Evolutionary conservation across 2,113 vertebrate species (phyloP).

Genomic region (Melanerpes aurifrons): DNA sequence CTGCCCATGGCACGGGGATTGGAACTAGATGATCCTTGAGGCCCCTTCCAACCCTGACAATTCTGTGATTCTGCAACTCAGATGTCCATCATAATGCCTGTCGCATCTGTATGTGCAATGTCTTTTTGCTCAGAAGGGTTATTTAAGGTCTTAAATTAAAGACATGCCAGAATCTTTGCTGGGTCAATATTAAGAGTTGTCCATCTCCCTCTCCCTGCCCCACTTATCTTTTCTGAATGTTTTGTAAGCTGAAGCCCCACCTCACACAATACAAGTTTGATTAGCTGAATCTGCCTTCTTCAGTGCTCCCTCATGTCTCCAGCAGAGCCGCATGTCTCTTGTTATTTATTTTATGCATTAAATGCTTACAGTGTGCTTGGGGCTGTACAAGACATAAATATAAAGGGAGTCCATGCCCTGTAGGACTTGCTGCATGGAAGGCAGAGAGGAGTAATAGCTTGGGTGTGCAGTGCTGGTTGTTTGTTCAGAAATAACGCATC

Average conservation of each 20-base stretch:
- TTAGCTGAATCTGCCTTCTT: slow-evolving; percentile 9
- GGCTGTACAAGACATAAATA: slow-evolving; percentile 58
- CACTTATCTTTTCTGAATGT: background rate
- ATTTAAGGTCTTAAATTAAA: background rate
- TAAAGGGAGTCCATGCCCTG: slow-evolving; percentile 29
- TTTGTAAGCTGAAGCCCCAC: slow-evolving; percentile 16
- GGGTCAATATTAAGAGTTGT: background rate
- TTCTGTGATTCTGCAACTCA: background rate
- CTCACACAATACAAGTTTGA: background rate
- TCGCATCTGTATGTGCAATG: accelerated
- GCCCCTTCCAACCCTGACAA: too few species aligned
- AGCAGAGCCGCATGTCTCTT: slow-evolving; percentile 36
- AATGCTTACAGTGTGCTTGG: slow-evolving; percentile 53
- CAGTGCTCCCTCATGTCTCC: slow-evolving; percentile 2
- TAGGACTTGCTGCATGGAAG: background rate
- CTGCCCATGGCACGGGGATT: too few species aligned
- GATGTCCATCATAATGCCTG: background rate
- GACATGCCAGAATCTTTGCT: background rate
- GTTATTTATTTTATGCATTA: slow-evolving; percentile 65
- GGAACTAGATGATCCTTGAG: too few species aligned
- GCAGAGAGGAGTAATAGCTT: slow-evolving; percentile 12
- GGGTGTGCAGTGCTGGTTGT: background rate
- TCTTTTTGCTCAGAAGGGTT: background rate
- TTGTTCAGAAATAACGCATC: slow-evolving; percentile 12
- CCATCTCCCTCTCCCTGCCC: background rate